Conservation (phyloP, 2,888 invertebrate genomes). For the Chrysolina oricalcia region DNA sequence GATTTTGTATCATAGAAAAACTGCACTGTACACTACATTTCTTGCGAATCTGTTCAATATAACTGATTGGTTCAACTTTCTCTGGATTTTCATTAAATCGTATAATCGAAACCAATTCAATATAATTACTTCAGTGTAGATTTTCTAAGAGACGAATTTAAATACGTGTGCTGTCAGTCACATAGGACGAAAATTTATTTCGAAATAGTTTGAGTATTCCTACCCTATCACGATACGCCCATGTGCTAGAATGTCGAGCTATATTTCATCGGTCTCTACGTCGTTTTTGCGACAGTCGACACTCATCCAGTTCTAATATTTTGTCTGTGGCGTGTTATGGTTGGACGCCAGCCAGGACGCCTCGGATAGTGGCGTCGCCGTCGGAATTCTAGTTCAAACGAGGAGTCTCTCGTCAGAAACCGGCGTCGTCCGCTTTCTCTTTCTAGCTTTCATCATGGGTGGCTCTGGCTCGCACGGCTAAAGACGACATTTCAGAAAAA, state of each 20-base stretch:
- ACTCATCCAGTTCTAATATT: slow-evolving; percentile 62
- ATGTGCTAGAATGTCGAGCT: slow-evolving; percentile 8
- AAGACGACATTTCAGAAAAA: slow-evolving; percentile 15
- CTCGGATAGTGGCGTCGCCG: slow-evolving; percentile 61
- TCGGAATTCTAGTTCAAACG: slow-evolving; percentile 53
- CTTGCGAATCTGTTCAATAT: no score
- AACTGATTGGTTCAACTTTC: no score
- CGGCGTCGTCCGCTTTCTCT: slow-evolving; percentile 31
- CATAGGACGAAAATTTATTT: no score
- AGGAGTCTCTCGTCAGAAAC: slow-evolving; percentile 34
- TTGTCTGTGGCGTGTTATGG: slow-evolving; percentile 66
- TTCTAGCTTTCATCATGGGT: slow-evolving; percentile 27
- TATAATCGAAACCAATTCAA: no score
- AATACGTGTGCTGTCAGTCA: no score
- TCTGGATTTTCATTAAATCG: no score
- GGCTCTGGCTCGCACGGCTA: slow-evolving; percentile 18
- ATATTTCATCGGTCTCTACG: slow-evolving; percentile 49
- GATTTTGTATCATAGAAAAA: no score
- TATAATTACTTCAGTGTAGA: no score
- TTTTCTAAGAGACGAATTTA: no score
- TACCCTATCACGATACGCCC: background rate
- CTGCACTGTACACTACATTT: no score
- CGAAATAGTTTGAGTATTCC: no score
- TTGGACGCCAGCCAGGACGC: slow-evolving; percentile 64
- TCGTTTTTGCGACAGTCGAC: slow-evolving; percentile 56